Percentiles rank a stretch among this genome's conserved stretches.
Conservation (phyloP, 2,113 vertebrate genomes). For the Oxyruncus cristatus region DNA sequence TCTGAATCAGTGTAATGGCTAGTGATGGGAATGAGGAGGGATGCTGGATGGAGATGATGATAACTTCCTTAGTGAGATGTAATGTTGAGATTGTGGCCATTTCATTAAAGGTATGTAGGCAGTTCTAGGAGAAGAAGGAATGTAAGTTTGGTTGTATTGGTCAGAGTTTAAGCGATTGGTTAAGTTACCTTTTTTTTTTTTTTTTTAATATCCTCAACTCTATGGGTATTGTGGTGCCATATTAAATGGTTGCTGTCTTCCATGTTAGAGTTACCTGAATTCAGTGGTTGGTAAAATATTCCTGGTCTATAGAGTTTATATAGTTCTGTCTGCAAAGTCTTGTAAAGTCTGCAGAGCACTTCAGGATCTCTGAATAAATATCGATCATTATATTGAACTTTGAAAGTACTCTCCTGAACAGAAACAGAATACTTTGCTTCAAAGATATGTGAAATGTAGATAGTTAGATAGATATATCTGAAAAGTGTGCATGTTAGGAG, state of each 20-base stretch:
- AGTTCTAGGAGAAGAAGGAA: background rate
- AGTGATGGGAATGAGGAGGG: background rate
- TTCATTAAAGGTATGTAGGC: background rate
- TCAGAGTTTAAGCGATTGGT: background rate
- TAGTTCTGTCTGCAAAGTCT: background rate
- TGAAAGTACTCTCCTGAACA: background rate
- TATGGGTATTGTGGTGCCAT: background rate
- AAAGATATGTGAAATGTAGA: background rate
- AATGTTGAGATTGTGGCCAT: background rate
- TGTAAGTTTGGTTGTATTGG: background rate
- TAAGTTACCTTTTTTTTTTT: background rate
- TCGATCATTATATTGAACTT: background rate
- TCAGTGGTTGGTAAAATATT: background rate
- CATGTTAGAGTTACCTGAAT: background rate
- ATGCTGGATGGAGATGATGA: background rate
- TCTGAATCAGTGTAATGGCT: constrained; percentile 10
- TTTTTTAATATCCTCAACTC: background rate
- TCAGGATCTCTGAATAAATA: background rate
- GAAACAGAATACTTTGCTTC: background rate
- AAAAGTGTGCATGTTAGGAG: background rate
- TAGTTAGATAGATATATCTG: background rate
- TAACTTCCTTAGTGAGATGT: background rate
- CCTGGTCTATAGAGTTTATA: background rate
- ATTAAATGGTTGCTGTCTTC: background rate
- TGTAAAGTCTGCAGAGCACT: background rate